Conservation (phyloP, 2,797 vertebrate species). For the Typhlichthys subterraneus region DNA sequence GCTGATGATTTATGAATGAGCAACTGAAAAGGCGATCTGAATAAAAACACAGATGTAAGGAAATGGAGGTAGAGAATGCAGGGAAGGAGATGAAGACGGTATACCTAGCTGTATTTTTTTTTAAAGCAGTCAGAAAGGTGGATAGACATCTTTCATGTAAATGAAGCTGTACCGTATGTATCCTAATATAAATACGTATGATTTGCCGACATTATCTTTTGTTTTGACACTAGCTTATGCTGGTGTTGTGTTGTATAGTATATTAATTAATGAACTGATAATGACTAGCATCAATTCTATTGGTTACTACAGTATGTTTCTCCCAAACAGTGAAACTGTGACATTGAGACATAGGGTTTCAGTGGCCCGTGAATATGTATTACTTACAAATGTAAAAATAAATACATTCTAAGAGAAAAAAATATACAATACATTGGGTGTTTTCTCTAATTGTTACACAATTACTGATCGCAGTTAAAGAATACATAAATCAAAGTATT, state of each 20-base stretch:
- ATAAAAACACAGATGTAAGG: conserved; percentile 40
- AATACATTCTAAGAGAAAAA: too few species aligned
- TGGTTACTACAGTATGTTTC: neutral
- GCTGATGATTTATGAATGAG: conserved; percentile 75
- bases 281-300: conserved; percentile 12
- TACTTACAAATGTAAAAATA: neutral
- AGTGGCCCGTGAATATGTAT: conserved; percentile 10
- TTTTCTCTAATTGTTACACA: too few species aligned
- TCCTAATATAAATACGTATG: conserved; percentile 21
- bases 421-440: too few species aligned
- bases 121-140: neutral
- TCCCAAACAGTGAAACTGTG: conserved; percentile 16
- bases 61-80: neutral
- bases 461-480: too few species aligned
- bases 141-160: conserved; percentile 8
- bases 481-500: too few species aligned
- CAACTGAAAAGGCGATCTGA: conserved; percentile 64
- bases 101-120: too few species aligned
- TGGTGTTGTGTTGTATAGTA: conserved; percentile 46
- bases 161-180: conserved; percentile 14
- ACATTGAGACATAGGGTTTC: neutral
- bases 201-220: conserved; percentile 13
- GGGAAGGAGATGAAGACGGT: neutral
- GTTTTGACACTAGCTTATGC: conserved; percentile 18
- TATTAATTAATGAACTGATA: conserved; percentile 14